phyloP scores from a whole-genome alignment of 2,797 vertebrate species.

The Miopithecus talapoin region DNA sequence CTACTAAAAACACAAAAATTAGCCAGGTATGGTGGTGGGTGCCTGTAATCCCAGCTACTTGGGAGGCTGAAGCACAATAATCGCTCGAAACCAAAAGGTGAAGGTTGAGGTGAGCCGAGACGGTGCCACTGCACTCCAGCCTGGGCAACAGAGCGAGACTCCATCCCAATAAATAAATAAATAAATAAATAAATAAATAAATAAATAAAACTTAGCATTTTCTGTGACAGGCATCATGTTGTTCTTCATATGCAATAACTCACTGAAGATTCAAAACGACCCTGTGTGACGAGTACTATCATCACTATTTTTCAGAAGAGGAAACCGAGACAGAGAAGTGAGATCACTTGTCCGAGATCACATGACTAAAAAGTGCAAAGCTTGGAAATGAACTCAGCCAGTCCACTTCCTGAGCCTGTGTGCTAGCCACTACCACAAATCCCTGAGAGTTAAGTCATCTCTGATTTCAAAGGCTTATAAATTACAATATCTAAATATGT shows the following conservation, averaged over 20 bases:
- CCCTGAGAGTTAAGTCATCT: not conserved
- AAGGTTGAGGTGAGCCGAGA: not conserved
- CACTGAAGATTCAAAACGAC: not conserved
- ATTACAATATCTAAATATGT: not conserved
- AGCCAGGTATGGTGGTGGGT: not conserved
- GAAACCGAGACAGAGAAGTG: not conserved
- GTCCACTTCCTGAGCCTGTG: not conserved
- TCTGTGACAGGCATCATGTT: not conserved
- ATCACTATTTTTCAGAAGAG: not conserved
- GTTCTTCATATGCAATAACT: not conserved
- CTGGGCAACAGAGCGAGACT: not conserved
- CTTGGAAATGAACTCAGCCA: not conserved
- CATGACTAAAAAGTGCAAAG: not conserved
- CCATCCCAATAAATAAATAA: not conserved
- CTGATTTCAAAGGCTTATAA: constrained; percentile 22
- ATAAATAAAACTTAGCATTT: not conserved
- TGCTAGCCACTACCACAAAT: not conserved
- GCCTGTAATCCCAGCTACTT: not conserved
- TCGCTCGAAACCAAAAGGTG: not conserved
- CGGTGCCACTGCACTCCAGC: not conserved
- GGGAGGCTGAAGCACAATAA: not conserved
- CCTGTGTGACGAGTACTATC: not conserved
- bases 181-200: too few species aligned
- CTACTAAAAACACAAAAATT: not conserved
- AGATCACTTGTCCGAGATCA: not conserved